phyloP scores from a whole-genome alignment of 1,140 invertebrate genomes.

The Philopotamus ludificatus region DNA sequence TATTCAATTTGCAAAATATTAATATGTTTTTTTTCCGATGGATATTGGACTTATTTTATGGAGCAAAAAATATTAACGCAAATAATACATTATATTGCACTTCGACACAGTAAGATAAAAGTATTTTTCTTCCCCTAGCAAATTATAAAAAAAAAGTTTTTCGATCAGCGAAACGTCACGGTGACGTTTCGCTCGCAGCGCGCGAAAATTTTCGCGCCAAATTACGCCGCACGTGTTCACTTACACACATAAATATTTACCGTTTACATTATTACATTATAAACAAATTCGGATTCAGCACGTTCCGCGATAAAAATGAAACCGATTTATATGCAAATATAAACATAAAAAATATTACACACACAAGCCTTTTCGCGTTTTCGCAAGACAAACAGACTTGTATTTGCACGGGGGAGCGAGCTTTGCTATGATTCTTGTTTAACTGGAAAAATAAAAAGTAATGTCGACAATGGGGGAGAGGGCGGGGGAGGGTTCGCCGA shows the following conservation, averaged over 20 bases:
- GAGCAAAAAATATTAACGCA: too few relatives aligned
- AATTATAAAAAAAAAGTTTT: too few relatives aligned
- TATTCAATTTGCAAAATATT: too few relatives aligned
- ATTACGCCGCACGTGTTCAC: too few relatives aligned
- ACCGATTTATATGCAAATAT: constrained; percentile 12
- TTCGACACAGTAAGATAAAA: too few relatives aligned
- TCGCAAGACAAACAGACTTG: not conserved
- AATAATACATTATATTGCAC: too few relatives aligned
- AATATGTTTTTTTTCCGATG: too few relatives aligned
- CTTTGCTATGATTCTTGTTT: not conserved
- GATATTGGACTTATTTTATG: too few relatives aligned
- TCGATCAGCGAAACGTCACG: too few relatives aligned
- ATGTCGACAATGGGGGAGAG: not conserved
- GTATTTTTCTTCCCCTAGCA: too few relatives aligned
- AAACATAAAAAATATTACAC: constrained; percentile 6
- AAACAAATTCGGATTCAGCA: constrained; percentile 10
- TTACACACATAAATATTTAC: constrained; percentile 12
- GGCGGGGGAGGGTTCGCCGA: not conserved
- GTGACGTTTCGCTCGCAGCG: too few relatives aligned
- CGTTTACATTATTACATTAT: constrained; percentile 5
- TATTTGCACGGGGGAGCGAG: not conserved
- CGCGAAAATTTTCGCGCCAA: too few relatives aligned
- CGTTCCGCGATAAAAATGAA: not conserved
- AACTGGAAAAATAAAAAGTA: not conserved
- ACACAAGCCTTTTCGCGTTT: not conserved